Base-by-base conservation (phyloP, 2,888 invertebrate species). In the Polylopha cassiicola region DNA sequence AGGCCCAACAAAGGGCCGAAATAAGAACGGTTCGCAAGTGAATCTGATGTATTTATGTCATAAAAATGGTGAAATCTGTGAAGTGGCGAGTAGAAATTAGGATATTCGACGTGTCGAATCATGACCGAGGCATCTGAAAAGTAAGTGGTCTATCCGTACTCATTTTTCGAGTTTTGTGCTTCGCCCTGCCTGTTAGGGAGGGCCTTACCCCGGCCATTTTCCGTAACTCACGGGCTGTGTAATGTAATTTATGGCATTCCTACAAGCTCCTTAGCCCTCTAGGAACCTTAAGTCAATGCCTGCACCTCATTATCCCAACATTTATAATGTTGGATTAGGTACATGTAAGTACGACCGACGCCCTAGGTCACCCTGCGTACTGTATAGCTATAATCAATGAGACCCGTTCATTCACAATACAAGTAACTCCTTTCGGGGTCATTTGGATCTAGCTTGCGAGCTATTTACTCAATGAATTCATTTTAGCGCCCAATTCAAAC, bases 81-180 rank as follows among this genome's bases (percentile, higher is more conserved):
- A 89, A 89, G 89, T 89, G 89, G 91, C 90, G 89, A 90, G 89
- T 89, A 89, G 90, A 89, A 89, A 91, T 90, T 93, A 92, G 91
- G 89, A 89, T 90, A 90, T 91, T 91, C 89, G 89, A 89, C 89
- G 90, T 89, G 86, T 91, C 91, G 87, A 92, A 93, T 87, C 93
- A 94, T 94, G 94, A 93, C 92, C 91, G 94, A 93, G 90, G 90
- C 91, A 90, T 91, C 90, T 91, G 94, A 94, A 89, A 92, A 93
- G 94, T 94, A 88, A 93, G 92, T 91, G 74, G 48, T 64, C 62
- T 61, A 54, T 50, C 61, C 67, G 59, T 66, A 64, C 69, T 69
- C 69, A 73, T 57, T 61, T 76, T 73, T 68, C 59, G 65, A 51
- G 55, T 42, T 56, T 58, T 54, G 61, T 63, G 68, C 65, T 67